A percentile compares a stretch with the other conserved stretches of the same genome.
Evolutionary conservation across 1,140 invertebrate species (phyloP).

Genomic region (Triops cancriformis): DNA sequence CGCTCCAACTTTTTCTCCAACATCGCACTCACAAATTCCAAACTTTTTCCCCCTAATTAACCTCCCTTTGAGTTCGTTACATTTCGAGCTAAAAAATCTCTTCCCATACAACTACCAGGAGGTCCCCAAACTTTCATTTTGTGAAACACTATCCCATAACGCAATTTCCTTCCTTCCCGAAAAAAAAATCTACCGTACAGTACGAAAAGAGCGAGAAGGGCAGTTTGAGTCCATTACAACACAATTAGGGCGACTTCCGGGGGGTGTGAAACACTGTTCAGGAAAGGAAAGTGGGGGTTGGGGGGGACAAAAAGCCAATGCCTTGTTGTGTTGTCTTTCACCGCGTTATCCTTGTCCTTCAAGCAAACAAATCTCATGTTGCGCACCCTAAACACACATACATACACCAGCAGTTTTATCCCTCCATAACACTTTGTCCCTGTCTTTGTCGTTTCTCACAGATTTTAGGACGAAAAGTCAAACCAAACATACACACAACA

Average conservation of each 20-base stretch:
- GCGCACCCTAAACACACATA: not conserved
- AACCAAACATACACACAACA: too few species aligned
- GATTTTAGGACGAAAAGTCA: too few species aligned
- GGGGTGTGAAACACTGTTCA: not conserved
- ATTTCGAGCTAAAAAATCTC: too few species aligned
- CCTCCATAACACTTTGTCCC: not conserved
- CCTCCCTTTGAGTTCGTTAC: too few species aligned
- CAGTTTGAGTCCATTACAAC: not conserved
- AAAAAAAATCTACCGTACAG: not conserved
- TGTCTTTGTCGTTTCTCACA: not conserved
- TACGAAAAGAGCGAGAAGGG: not conserved
- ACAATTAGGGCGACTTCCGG: not conserved
- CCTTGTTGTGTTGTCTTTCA: not conserved
- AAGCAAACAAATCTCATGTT: not conserved
- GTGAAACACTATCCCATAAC: not conserved
- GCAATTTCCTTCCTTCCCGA: not conserved
- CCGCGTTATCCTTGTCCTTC: conserved; percentile 3
- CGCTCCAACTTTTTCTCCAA: too few species aligned
- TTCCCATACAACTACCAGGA: not conserved
- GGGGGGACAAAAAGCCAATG: not conserved
- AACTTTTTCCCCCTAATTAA: too few species aligned
- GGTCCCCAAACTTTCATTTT: not conserved
- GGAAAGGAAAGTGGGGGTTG: not conserved
- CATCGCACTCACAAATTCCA: too few species aligned
- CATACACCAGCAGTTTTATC: not conserved